phyloP scores from a whole-genome alignment of 2,888 invertebrate species.

The Mythimna impura region DNA sequence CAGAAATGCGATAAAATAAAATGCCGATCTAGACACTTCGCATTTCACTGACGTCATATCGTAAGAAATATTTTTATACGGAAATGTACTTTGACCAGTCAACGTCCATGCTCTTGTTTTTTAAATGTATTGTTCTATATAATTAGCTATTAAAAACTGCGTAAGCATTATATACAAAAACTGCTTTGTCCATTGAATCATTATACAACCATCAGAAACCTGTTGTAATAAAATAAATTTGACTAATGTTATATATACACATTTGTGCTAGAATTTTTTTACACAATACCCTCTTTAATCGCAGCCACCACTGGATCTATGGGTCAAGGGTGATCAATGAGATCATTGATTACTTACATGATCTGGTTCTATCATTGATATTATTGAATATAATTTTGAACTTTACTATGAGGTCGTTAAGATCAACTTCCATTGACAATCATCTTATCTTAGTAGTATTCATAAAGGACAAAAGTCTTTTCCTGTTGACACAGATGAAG shows the following conservation, averaged over 20 bases:
- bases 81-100: constrained; percentile 44
- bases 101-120: constrained; percentile 14
- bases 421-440: constrained; percentile 16
- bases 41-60: constrained; percentile 9
- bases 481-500: constrained; percentile 29
- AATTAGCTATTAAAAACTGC: constrained; percentile 12
- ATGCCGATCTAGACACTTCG: constrained; percentile 14
- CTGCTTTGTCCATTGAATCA: constrained; percentile 6
- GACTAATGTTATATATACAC: constrained; percentile 30
- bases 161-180: constrained; percentile 24
- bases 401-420: background rate
- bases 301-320: constrained; percentile 21
- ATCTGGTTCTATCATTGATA: constrained; percentile 24
- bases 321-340: constrained; percentile 41
- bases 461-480: constrained; percentile 7
- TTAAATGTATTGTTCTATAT: constrained; percentile 29
- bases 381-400: constrained; percentile 1
- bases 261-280: constrained; percentile 53
- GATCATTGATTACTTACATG: constrained; percentile 22
- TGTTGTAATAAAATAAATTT: constrained; percentile 33
- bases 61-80: constrained; percentile 21
- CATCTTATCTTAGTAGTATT: constrained; percentile 1
- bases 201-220: constrained; percentile 14
- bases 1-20: background rate
- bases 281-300: constrained; percentile 40